Base-by-base conservation (phyloP, 2,797 vertebrate species). In the Syngnathus acus region DNA sequence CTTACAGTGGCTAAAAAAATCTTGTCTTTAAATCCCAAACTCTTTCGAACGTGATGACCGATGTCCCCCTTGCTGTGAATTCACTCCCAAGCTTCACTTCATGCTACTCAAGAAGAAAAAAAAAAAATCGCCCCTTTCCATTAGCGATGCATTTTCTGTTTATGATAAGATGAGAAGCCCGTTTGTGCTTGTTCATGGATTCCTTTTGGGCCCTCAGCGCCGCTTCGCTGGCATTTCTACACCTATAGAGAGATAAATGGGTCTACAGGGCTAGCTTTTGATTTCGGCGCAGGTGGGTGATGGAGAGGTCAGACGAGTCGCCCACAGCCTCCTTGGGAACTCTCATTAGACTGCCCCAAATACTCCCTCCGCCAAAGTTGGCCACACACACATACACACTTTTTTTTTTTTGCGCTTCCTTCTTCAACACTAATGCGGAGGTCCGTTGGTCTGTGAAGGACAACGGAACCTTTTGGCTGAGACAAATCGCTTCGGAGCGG, bases 371-470 rank as follows among this genome's bases (percentile, higher is more conserved):
- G 75, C 83, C 78, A 74, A 82, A 65, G 75, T 71, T 78, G 68
- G 40, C 10, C 60, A 4, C 42, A 43, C 6, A 26, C 21, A 8
- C 6, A 43, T 13, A 14, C 40, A 40, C 38, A n/a, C 62, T 65
- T 70, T 72, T 74, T 68, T 47, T 13, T 72, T 61, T 72, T 74
- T 65, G 54, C 77, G 81, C 71, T 59, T 80, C 68, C 78, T 79
- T 71, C 74, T 77, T 63, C 17, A 57, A 70, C 74, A 51, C 80
- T 88, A 87, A 86, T 84, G 75, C 16, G 82, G 77, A 67, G 4
- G 75, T 72, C 82, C 86, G 82, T 81, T 82, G 84, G 87, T 87
- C 87, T 88, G 88, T 91, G 89, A 92, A 92, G 90, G 89, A 88
- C 89, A 84, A 85, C 84, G 74, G 79, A 86, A 86, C 86, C 82